Conservation (phyloP, 2,888 invertebrate genomes). For the Melanostoma mellinum region DNA sequence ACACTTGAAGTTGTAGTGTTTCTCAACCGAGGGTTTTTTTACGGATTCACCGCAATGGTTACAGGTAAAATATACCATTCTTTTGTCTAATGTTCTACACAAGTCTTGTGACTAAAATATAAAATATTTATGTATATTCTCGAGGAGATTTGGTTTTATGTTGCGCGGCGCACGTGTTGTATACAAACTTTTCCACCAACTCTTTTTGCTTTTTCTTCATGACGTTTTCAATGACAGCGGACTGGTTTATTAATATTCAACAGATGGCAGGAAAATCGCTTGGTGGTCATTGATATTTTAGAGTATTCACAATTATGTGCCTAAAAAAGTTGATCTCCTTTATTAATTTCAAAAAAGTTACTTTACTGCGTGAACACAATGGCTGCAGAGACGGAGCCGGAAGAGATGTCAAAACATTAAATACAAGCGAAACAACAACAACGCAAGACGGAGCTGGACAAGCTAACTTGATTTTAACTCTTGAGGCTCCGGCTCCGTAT, state of each 20-base stretch:
- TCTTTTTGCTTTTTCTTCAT: neutral
- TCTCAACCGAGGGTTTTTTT: slow-evolving; percentile 95
- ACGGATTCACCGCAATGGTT: slow-evolving; percentile 94
- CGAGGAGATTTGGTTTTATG: slow-evolving; percentile 13
- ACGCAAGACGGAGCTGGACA: too few species aligned
- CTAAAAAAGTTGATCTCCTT: too few species aligned
- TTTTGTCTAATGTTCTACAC: slow-evolving; percentile 5
- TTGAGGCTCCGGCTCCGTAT: too few species aligned
- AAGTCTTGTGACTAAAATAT: neutral
- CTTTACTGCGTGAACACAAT: too few species aligned
- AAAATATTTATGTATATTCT: slow-evolving; percentile 16
- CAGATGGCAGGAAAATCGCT: slow-evolving; percentile 9
- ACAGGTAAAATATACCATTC: slow-evolving; percentile 97
- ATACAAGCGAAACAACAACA: too few species aligned
- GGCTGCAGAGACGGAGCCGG: too few species aligned
- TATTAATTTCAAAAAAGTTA: too few species aligned
- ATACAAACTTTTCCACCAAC: slow-evolving; percentile 22
- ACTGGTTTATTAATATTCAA: neutral
- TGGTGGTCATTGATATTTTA: neutral
- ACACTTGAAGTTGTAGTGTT: slow-evolving; percentile 90
- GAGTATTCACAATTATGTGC: slow-evolving; percentile 28
- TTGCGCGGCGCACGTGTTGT: slow-evolving; percentile 62
- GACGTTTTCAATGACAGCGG: slow-evolving; percentile 6
- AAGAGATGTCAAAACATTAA: too few species aligned
- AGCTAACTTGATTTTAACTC: too few species aligned